Percentiles rank a stretch among this genome's conserved stretches.
phyloP scores from a whole-genome alignment of 2,797 vertebrate species.

The Micrastur ruficollis region DNA sequence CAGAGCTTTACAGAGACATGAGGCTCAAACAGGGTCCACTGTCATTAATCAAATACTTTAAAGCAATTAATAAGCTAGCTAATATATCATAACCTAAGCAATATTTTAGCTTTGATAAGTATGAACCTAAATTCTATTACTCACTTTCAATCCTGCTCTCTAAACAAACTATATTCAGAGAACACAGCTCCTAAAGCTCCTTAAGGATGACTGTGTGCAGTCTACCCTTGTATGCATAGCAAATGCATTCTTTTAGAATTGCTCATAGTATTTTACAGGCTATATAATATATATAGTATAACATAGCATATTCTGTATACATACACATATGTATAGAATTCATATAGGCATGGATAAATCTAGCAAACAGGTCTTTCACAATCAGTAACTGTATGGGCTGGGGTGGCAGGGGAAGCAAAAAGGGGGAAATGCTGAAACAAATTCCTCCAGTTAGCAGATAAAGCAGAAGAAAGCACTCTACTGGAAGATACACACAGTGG shows the following conservation, averaged over 20 bases:
- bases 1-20: background rate
- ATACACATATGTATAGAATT: background rate
- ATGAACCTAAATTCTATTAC: background rate
- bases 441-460: background rate
- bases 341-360: background rate
- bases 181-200: background rate
- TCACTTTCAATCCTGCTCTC: background rate
- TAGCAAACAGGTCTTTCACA: background rate
- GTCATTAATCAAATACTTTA: conserved; percentile 17
- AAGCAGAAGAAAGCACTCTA: background rate
- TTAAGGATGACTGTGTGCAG: background rate
- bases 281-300: background rate
- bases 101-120: background rate
- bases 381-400: background rate
- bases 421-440: background rate
- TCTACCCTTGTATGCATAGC: background rate
- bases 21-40: conserved; percentile 8
- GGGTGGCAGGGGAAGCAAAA: background rate
- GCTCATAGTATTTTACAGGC: background rate
- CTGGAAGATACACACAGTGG: background rate
- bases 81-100: background rate
- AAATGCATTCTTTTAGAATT: background rate
- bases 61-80: background rate
- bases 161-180: background rate
- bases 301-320: background rate